Evolutionary conservation across 92 coral and sea anemone genomes (phyloP), one percentile per base, ranked within the genome.

Genomic region (Epizoanthus scotinus): DNA sequence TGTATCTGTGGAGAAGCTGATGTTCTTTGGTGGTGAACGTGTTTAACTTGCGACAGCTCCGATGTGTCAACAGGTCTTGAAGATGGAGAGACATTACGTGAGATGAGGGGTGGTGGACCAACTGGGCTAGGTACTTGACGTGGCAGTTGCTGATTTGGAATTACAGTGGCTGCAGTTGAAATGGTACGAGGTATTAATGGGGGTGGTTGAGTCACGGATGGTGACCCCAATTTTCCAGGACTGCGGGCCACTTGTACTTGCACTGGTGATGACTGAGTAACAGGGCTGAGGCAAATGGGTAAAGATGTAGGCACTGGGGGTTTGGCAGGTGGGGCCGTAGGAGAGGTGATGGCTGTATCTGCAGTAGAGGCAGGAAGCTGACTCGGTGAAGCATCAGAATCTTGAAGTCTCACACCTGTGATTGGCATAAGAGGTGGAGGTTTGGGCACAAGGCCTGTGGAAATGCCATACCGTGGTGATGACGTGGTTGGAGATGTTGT

Each of bases 361-460:
- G 89, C 56, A 22, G 84, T 80, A 34, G 88, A 74, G 50, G 85
- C 63, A 15, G 73, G 47, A 60, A 44, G 60, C 57, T 58, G 90
- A 72, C 28, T 65, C 19, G 56, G 67, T 57, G 55, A 59, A 42
- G 53, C 55, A 56, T 17, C 58, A 31, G 54, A 82, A 84, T 67
- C 82, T 85, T 53, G 71, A 57, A 63, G 83, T n/a, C 73, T 85
- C 47, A 75, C 56, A 27, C 99, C 99, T 22, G 98, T 95, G 24
- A 95, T 95, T 17, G 99, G 95, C 90, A 93, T 94, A 29, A 95
- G 81, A 8, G 99, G 98, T 20, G 99, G 99, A 25, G 98, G 99
- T 74, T 91, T 94, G 2, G 94, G 98, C 44, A 91, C 99, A 21
- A 89, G 92, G 22, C 99, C 99, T 9, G 98, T 89, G 17, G 91